phyloP scores from a whole-genome alignment of 2,797 vertebrate species.

The Paguma larvata region DNA sequence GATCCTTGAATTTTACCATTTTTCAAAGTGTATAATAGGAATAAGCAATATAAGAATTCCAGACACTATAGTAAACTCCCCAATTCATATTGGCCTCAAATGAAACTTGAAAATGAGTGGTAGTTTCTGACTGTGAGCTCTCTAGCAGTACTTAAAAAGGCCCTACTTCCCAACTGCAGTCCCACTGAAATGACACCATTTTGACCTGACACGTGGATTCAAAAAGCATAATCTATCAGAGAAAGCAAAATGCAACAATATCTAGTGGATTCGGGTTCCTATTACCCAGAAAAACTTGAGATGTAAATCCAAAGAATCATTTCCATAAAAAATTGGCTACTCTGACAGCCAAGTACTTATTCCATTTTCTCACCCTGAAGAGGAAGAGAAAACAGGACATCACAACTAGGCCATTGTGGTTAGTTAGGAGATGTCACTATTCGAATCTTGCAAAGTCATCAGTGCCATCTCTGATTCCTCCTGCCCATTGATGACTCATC shows the following conservation, averaged over 20 bases:
- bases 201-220: background rate
- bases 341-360: background rate
- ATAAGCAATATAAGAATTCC: background rate
- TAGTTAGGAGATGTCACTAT: background rate
- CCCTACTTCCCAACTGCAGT: background rate
- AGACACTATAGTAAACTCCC: background rate
- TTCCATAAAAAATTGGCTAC: background rate
- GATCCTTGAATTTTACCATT: background rate
- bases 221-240: background rate
- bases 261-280: background rate
- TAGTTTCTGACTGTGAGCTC: background rate
- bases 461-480: background rate
- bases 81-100: background rate
- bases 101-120: background rate
- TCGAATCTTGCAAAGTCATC: background rate
- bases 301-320: slow-evolving; percentile 1
- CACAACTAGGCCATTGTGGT: background rate
- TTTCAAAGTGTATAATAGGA: background rate
- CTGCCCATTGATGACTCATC: background rate
- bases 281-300: background rate
- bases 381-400: background rate
- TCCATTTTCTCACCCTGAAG: background rate
- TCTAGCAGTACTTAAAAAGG: background rate
- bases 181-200: background rate
- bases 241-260: background rate